These are phyloP conservation scores for Limnephilus rhombicus DNA, from an alignment of 2,888 invertebrate genomes.

Conservation along the genomic window DNA sequence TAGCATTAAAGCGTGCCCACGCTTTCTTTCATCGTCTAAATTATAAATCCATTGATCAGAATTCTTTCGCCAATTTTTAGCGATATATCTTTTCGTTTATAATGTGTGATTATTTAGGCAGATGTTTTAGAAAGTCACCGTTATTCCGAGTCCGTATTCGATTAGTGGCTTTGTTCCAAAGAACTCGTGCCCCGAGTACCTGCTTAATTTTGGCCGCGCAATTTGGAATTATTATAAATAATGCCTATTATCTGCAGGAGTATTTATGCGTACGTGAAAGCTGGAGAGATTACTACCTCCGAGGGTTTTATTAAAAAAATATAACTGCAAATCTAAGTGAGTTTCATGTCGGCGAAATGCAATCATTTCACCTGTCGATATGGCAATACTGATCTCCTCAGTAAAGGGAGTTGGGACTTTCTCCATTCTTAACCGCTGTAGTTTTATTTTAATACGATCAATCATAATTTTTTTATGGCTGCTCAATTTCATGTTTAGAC, in stretches of 20 bases:
- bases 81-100: background rate
- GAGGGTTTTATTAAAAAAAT: conserved; percentile 31
- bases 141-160: background rate
- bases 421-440: conserved; percentile 9
- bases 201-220: conserved; percentile 4
- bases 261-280: conserved; percentile 44
- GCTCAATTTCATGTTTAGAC: background rate
- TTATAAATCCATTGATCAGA: background rate
- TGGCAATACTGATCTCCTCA: background rate
- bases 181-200: conserved; percentile 20
- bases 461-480: background rate
- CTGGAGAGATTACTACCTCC: conserved; percentile 20
- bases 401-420: background rate
- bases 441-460: background rate
- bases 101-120: background rate
- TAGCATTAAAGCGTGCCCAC: background rate
- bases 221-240: conserved; percentile 33
- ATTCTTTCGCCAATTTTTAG: background rate
- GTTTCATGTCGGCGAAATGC: background rate
- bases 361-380: conserved; percentile 33
- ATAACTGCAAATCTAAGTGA: conserved; percentile 17
- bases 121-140: conserved; percentile 20
- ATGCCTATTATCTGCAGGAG: conserved; percentile 27
- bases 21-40: background rate
- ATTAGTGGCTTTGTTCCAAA: conserved; percentile 32